Percentiles rank a stretch among this genome's conserved stretches.
Evolutionary conservation across 2,113 vertebrate genomes (phyloP).

Genomic region (Chiloscyllium plagiosum): DNA sequence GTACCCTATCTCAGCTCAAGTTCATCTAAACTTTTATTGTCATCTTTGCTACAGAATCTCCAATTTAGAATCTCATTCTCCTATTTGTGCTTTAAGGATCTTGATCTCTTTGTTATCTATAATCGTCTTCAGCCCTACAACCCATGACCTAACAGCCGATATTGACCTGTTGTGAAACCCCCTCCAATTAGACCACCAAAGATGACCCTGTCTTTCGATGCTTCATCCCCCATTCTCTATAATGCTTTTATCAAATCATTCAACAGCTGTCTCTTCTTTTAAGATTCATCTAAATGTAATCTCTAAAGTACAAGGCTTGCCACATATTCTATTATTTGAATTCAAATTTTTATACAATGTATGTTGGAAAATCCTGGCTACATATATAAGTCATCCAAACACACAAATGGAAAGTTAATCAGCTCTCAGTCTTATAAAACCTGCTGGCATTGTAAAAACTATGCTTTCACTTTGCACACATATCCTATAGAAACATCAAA

Average conservation of each 20-base stretch:
- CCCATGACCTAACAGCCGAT: not conserved
- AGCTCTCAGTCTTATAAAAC: not conserved
- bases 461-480: not conserved
- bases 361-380: not conserved
- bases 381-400: not conserved
- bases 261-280: not conserved
- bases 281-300: not conserved
- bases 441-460: not conserved
- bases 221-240: not conserved
- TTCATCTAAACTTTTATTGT: not conserved
- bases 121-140: not conserved
- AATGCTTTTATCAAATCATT: not conserved
- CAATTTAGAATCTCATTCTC: not conserved
- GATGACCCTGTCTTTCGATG: not conserved
- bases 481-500: not conserved
- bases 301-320: too few relatives aligned
- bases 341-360: too few relatives aligned
- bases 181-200: not conserved
- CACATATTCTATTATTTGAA: not conserved
- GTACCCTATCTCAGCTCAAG: not conserved
- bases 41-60: not conserved
- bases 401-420: not conserved
- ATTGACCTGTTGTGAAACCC: not conserved
- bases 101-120: not conserved
- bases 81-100: not conserved